phyloP scores from a whole-genome alignment of 2,113 vertebrate genomes.

The Otocyon megalotis region DNA sequence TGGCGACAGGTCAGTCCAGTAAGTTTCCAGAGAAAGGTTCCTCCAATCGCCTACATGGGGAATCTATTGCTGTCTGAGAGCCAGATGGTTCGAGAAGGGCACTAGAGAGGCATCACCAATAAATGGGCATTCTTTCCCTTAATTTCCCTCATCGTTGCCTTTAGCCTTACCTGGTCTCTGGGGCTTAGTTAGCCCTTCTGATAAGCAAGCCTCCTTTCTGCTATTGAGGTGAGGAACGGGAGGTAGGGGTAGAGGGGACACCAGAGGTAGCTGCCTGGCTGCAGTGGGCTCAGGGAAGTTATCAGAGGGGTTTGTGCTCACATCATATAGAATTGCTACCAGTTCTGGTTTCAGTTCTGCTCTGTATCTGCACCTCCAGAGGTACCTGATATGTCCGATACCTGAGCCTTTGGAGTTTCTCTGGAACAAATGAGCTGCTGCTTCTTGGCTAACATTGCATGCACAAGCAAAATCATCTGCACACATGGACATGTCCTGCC shows the following conservation, averaged over 20 bases:
- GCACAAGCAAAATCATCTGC: background rate
- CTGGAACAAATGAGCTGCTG: background rate
- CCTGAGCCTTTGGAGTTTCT: background rate
- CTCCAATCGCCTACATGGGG: background rate
- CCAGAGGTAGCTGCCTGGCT: background rate
- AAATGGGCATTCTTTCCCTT: background rate
- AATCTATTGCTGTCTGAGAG: background rate
- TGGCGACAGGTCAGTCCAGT: background rate
- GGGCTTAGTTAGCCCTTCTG: background rate
- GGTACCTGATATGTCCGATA: background rate
- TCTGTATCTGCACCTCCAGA: background rate
- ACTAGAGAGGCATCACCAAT: background rate
- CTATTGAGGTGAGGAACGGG: background rate
- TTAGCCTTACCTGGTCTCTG: background rate
- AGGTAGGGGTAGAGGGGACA: background rate
- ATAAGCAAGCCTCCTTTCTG: background rate
- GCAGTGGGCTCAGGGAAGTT: background rate
- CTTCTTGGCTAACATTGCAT: background rate
- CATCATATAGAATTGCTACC: background rate
- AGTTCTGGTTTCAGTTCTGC: background rate
- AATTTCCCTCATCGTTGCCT: background rate
- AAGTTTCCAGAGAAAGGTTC: background rate
- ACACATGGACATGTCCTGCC: background rate
- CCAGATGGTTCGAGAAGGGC: background rate
- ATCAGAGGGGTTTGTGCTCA: background rate